Evolutionary conservation across 2,797 vertebrate genomes (phyloP).

Genomic region (Gouania willdenowi): DNA sequence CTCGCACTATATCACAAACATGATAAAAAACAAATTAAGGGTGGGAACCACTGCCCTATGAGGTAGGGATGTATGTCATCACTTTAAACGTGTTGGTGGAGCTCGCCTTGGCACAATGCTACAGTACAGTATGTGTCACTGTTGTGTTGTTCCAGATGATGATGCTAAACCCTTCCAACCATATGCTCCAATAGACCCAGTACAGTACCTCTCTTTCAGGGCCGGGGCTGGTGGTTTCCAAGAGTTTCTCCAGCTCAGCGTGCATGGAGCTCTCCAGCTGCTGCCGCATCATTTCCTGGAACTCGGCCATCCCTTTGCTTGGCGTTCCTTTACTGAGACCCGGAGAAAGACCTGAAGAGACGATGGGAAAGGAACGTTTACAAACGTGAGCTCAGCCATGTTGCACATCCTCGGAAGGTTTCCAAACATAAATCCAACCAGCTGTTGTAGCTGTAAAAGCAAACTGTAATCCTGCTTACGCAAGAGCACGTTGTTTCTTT

Average conservation of each 20-base stretch:
- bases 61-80: neutral
- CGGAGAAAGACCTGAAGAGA: constrained; percentile 37
- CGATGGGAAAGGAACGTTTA: neutral
- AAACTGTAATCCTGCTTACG: neutral
- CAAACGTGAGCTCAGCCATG: neutral
- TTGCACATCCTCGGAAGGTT: neutral
- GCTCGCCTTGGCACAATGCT: too few species aligned
- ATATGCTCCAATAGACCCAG: constrained; percentile 68
- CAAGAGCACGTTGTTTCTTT: too few species aligned
- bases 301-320: constrained; percentile 83
- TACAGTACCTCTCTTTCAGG: constrained; percentile 79
- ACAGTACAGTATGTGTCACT: too few species aligned
- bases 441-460: neutral
- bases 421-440: neutral
- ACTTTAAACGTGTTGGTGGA: too few species aligned
- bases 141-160: too few species aligned
- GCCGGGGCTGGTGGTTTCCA: constrained; percentile 70
- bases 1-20: too few species aligned
- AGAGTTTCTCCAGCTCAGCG: constrained; percentile 87
- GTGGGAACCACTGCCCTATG: too few species aligned
- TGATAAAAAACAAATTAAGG: too few species aligned
- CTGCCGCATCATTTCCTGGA: constrained; percentile 92
- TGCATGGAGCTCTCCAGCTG: constrained; percentile 93
- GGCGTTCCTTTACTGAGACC: constrained; percentile 84
- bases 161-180: constrained; percentile 62